These are phyloP conservation scores for Dreissena polymorpha DNA, from an alignment of 1,140 invertebrate genomes.

Conservation along the genomic window DNA sequence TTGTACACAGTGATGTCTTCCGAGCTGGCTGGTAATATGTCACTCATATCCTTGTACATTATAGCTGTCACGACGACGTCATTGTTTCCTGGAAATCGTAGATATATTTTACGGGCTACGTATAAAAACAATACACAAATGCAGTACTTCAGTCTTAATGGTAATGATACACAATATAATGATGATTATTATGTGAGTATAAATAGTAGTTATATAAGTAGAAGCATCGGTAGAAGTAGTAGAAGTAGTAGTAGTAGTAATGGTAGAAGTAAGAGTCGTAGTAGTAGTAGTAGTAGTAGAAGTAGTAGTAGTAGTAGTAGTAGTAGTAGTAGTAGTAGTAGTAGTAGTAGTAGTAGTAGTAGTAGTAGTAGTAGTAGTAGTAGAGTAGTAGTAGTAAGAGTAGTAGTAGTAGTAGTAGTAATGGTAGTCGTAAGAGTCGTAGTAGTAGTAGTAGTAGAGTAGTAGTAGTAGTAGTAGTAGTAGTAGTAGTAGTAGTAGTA, in stretches of 20 bases:
- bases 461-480: not conserved
- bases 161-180: not conserved
- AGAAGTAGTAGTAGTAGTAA: not conserved
- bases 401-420: too few species aligned
- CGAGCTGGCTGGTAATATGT: too few species aligned
- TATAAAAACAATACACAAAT: too few species aligned
- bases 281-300: not conserved
- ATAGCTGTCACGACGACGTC: too few species aligned
- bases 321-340: not conserved
- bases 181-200: not conserved
- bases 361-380: not conserved
- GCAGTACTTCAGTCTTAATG: not conserved
- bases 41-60: too few species aligned
- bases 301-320: not conserved
- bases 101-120: too few species aligned
- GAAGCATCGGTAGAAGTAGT: not conserved
- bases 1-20: too few species aligned
- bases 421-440: too few species aligned
- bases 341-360: not conserved
- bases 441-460: too few species aligned
- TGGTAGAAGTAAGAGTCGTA: not conserved
- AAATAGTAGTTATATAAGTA: not conserved
- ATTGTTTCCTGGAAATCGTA: too few species aligned
- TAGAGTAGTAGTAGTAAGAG: too few species aligned
- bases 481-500: not conserved